Evolutionary conservation across 2,888 invertebrate species (phyloP), one percentile per base, ranked within the genome.

Genomic region (Phengaris alcon): DNA sequence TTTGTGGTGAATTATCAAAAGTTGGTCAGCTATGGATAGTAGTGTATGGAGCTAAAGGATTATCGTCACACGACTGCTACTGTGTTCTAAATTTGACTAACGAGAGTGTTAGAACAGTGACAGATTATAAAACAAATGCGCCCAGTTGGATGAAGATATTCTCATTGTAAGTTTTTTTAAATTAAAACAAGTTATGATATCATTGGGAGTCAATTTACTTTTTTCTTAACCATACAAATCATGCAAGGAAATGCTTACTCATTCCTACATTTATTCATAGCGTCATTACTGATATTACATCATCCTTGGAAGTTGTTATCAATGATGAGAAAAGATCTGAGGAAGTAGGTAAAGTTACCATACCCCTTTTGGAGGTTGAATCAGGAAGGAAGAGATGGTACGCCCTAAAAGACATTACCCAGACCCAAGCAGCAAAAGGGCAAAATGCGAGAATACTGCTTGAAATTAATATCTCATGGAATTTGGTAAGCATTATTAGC

Each of bases 81-180:
- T 99, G 99, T 89, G 97, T 99, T 2, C 87, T 99, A 12, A 98
- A 98, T 88, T 92, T 99, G 77, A 97, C 97, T 70, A 99, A 99
- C 86, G 96, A 98, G 48, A 95, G 99, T 70, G 93, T 98, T 13
- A 98, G 99, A 90, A 99, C 99, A 0, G 98, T 98, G 87, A 99
- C 99, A 0, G 99, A 99, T 88, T 97, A 97, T 87, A 99, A 99
- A 91, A 99, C 99, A 0, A 93, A 98, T 57, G 95, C 96, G 75
- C 99, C 99, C 0, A 97, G 96, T 81, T 99, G 99, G 99, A 98
- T 98, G 93, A 99, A 99, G 90, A 97, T 98, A 80, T 99, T 99
- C 88, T 97, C 97, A 59, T 98, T 99, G 98, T 98, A 91, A 95
- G n/a, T 54, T 68, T 55, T 64, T 2, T 64, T 59, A 1, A 22